phyloP scores from a whole-genome alignment of 1,140 invertebrate species.

The Bilobella aurantiaca region DNA sequence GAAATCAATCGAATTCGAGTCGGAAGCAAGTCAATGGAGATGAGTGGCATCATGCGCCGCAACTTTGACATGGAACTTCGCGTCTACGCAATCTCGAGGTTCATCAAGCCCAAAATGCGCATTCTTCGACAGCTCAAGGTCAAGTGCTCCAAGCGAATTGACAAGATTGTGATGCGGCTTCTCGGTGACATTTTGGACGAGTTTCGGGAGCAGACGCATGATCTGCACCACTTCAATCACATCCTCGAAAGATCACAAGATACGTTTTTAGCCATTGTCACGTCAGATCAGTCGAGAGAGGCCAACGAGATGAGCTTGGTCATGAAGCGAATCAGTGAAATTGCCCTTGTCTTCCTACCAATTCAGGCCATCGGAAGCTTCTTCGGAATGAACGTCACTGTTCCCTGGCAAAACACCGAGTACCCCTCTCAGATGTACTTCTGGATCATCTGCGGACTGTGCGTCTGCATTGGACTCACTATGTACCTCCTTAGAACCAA shows the following conservation, averaged over 20 bases:
- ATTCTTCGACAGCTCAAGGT: constrained; percentile 5
- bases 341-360: constrained; percentile 14
- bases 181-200: constrained; percentile 6
- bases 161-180: background rate
- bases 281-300: constrained; percentile 1
- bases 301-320: constrained; percentile 10
- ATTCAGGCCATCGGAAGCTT: constrained; percentile 13
- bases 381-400: constrained; percentile 15
- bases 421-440: constrained; percentile 3
- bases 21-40: background rate
- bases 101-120: constrained; percentile 13
- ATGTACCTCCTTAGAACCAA: background rate
- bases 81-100: constrained; percentile 4
- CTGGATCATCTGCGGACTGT: constrained; percentile 5
- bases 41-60: background rate
- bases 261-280: constrained; percentile 9
- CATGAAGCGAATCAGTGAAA: constrained; percentile 12
- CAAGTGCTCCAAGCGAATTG: constrained; percentile 13
- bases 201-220: constrained; percentile 7
- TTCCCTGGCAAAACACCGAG: constrained; percentile 1
- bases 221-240: constrained; percentile 9
- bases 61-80: constrained; percentile 15
- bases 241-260: constrained; percentile 16
- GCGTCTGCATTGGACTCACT: background rate
- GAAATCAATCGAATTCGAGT: background rate